phyloP scores from a whole-genome alignment of 1,140 invertebrate genomes.

The Prorops nasuta region DNA sequence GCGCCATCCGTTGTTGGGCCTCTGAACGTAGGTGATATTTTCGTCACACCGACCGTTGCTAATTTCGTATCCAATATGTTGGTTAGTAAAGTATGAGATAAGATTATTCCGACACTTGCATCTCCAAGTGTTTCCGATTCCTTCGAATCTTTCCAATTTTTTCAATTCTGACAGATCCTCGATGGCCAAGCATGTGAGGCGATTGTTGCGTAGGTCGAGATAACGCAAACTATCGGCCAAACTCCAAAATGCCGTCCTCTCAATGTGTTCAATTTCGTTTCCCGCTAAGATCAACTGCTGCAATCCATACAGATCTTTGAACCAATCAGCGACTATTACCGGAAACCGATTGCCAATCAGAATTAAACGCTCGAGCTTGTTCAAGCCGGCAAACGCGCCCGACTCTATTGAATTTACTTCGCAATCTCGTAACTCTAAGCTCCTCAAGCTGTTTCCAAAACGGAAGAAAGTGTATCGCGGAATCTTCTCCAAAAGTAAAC shows the following conservation, averaged over 20 bases:
- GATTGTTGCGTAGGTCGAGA: slow-evolving; percentile 27
- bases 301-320: slow-evolving; percentile 29
- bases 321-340: slow-evolving; percentile 24
- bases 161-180: slow-evolving; percentile 18
- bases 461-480: slow-evolving; percentile 34
- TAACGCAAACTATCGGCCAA: slow-evolving; percentile 18
- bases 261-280: slow-evolving; percentile 27
- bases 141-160: slow-evolving; percentile 27
- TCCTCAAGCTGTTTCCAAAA: slow-evolving; percentile 39
- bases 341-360: slow-evolving; percentile 27
- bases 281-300: slow-evolving; percentile 29
- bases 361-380: slow-evolving; percentile 30
- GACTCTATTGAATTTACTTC: slow-evolving; percentile 26
- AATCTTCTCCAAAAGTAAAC: slow-evolving; percentile 21
- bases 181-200: slow-evolving; percentile 22
- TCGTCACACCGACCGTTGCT: slow-evolving; percentile 23
- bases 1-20: neutral
- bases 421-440: slow-evolving; percentile 28
- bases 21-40: slow-evolving; percentile 2
- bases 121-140: slow-evolving; percentile 29
- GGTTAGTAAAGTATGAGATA: slow-evolving; percentile 14
- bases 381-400: slow-evolving; percentile 34
- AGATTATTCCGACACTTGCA: slow-evolving; percentile 27
- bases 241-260: slow-evolving; percentile 16
- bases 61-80: slow-evolving; percentile 30